These are phyloP conservation scores for Ellobium chinense DNA, from an alignment of 2,888 invertebrate genomes.

Conservation along the genomic window DNA sequence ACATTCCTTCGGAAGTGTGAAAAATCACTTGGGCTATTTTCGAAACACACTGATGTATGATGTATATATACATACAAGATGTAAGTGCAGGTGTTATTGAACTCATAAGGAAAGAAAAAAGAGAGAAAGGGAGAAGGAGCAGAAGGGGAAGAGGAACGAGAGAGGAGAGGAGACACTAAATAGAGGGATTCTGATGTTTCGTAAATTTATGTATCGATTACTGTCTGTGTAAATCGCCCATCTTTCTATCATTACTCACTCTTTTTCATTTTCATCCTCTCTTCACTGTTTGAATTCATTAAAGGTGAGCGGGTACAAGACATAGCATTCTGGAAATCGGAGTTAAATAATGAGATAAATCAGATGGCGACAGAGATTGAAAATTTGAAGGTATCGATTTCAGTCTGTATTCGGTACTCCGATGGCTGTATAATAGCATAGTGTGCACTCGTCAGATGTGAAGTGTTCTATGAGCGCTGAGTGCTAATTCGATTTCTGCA, in stretches of 20 bases:
- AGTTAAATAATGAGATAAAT: slow-evolving; percentile 89
- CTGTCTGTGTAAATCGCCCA: too few species aligned
- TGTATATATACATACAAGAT: too few species aligned
- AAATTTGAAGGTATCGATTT: slow-evolving; percentile 74
- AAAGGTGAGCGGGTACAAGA: slow-evolving; percentile 73
- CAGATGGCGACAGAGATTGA: slow-evolving; percentile 86
- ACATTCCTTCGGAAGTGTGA: too few species aligned
- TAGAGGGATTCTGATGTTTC: neutral
- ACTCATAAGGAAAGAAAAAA: neutral
- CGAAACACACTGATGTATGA: too few species aligned
- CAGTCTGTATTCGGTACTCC: too few species aligned
- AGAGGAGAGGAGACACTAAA: neutral
- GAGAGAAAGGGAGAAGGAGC: neutral
- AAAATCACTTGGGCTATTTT: too few species aligned
- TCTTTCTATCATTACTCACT: neutral
- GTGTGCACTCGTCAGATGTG: too few species aligned
- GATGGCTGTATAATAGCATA: too few species aligned
- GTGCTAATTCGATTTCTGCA: too few species aligned
- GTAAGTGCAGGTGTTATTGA: too few species aligned
- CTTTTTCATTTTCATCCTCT: neutral
- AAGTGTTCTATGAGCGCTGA: too few species aligned
- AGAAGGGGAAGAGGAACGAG: neutral
- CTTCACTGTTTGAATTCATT: neutral
- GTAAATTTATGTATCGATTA: neutral
- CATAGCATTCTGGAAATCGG: slow-evolving; percentile 79